A percentile compares a stretch with the other conserved stretches of the same genome.
Conservation (phyloP, 2,797 vertebrate genomes). For the Macropus fuliginosus region DNA sequence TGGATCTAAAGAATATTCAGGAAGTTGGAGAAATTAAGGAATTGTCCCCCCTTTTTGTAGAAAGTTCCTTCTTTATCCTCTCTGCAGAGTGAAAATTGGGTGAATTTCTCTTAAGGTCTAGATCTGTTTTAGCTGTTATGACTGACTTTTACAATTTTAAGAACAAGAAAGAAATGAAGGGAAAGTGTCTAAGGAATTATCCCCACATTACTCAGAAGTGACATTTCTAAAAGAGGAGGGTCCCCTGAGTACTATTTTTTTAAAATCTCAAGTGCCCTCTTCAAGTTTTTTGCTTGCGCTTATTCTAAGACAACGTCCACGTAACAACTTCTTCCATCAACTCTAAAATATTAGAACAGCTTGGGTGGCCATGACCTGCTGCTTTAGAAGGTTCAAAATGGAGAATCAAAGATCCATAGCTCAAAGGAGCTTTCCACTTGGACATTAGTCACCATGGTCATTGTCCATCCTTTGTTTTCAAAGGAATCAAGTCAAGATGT, state of each 20-base stretch:
- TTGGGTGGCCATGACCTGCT: slow-evolving; percentile 49
- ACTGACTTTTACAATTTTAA: slow-evolving; percentile 58
- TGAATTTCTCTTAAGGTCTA: slow-evolving; percentile 32
- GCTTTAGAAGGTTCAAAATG: slow-evolving; percentile 30
- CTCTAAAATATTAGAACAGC: slow-evolving; percentile 13
- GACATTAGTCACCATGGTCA: background rate
- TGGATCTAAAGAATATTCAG: background rate
- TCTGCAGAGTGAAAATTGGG: slow-evolving; percentile 35
- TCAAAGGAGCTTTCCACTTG: background rate
- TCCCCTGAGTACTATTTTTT: slow-evolving; percentile 48
- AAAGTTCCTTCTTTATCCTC: slow-evolving; percentile 17
- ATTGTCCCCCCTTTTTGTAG: accelerated
- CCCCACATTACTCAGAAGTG: slow-evolving; percentile 73
- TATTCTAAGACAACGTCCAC: background rate
- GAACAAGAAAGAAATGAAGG: slow-evolving; percentile 61
- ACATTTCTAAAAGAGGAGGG: background rate
- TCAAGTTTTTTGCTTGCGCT: background rate
- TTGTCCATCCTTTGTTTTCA: background rate
- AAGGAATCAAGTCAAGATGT: background rate
- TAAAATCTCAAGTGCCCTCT: background rate
- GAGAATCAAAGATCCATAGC: background rate
- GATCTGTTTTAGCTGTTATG: slow-evolving; percentile 48
- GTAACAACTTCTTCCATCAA: background rate
- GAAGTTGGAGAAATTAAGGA: background rate
- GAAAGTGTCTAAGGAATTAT: slow-evolving; percentile 70